phyloP scores from a whole-genome alignment of 2,888 invertebrate species.

The Gymnosoma rotundatum region DNA sequence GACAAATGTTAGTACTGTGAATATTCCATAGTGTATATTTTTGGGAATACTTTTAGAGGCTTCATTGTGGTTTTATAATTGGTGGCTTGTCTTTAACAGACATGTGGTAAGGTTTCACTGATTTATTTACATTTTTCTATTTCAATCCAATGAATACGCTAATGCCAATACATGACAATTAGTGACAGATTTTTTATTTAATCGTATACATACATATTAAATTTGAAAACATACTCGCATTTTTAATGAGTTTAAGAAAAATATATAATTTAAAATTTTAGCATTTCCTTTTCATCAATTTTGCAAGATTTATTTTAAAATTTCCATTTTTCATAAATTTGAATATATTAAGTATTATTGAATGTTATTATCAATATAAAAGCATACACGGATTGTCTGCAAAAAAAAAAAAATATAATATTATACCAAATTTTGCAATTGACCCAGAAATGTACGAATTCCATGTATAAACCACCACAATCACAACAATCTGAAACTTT shows the following conservation, averaged over 20 bases:
- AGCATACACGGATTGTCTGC: conserved; percentile 13
- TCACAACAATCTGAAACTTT: conserved; percentile 51
- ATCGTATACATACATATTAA: not conserved
- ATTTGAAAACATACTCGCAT: not conserved
- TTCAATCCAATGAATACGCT: conserved; percentile 9
- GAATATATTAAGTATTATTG: conserved; percentile 46
- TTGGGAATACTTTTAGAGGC: conserved; percentile 61
- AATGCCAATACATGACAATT: conserved; percentile 48
- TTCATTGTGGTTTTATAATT: conserved; percentile 60
- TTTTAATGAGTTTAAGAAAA: not conserved
- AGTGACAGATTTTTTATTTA: conserved; percentile 13
- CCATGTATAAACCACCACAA: conserved; percentile 49
- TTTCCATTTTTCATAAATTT: conserved; percentile 20
- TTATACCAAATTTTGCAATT: conserved; percentile 42
- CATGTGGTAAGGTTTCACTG: conserved; percentile 53
- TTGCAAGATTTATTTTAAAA: conserved; percentile 64
- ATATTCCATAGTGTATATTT: conserved; percentile 10
- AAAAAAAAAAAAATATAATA: no score
- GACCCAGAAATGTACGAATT: conserved; percentile 48
- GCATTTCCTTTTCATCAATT: conserved; percentile 61
- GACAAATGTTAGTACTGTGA: conserved; percentile 54
- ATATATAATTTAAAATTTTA: conserved; percentile 39
- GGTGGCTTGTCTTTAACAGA: conserved; percentile 64
- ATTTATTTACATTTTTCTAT: conserved; percentile 20
- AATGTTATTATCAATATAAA: conserved; percentile 33